Base-by-base conservation (phyloP, 2,797 vertebrate genomes). In the Anolis apletophallus region DNA sequence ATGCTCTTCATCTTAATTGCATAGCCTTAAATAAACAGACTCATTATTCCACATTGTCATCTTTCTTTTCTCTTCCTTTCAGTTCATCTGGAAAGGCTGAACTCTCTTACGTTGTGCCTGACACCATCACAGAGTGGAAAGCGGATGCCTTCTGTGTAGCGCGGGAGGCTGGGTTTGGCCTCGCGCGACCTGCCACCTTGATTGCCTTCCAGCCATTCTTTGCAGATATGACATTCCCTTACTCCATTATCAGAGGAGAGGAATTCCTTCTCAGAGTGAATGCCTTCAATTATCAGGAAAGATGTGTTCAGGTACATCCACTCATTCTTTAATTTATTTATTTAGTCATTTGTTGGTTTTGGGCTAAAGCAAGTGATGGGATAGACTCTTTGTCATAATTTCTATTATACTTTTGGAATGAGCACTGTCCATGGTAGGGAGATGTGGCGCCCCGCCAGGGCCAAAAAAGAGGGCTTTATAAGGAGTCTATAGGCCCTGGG, bases 101-200 rank as follows among this genome's bases (percentile, higher is more conserved):
- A 26, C 59, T 95, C 55, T 83, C 88, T 14, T 90, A 93, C 83
- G 96, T 87, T 0, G 90, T 97, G 26, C 98, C 98, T 0, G 98
- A 98, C 93, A 97, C 97, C 88, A 97, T 99, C 92, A 98, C 98
- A 0, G 95, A 97, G 64, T 99, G 98, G 98, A 96, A 96, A 1
- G 97, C 97, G 0, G 96, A 93, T 69, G 97, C 97, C 0, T 98
- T 98, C 95, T 99, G 98, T 88, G 82, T 98, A 87, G 92, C 93
- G 36, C 91, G 88, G 34, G 2, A 93, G 23, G 7, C 21, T 76
- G 97, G 97, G 57, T 97, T 98, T 81, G 97, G 97, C 72, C 74
- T 98, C 75, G 97, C 98, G 90, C 85, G 91, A 16, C 95, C 95
- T 74, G 76, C 89, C 89, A 84, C 95, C 13, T 71, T 98, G 85